Conservation (phyloP, 2,113 vertebrate genomes). For the Pseudorasbora parva region DNA sequence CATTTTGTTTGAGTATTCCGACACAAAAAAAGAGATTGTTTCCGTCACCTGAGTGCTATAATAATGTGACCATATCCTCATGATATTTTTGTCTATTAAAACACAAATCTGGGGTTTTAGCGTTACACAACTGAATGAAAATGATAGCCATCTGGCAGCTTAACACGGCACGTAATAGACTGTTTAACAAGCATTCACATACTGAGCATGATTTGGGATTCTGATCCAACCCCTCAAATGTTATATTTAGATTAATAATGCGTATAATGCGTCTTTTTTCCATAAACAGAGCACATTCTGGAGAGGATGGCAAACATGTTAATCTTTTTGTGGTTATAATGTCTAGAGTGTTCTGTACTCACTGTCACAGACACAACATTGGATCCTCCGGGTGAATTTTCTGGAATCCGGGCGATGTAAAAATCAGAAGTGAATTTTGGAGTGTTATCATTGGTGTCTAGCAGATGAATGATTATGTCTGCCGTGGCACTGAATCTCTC, state of each 20-base stretch:
- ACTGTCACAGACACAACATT: conserved; percentile 84
- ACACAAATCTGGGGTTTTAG: conserved; percentile 65
- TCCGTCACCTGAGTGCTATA: not conserved
- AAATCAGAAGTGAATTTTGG: conserved; percentile 84
- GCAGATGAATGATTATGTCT: conserved; percentile 80
- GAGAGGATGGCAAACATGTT: conserved; percentile 57
- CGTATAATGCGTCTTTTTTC: conserved; percentile 61
- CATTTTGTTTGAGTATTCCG: not conserved
- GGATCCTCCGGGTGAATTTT: conserved; percentile 85
- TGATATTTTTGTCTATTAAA: conserved; percentile 55
- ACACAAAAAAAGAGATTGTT: not conserved
- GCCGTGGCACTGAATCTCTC: conserved; percentile 88
- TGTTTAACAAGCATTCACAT: conserved; percentile 67
- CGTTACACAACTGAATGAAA: conserved; percentile 79
- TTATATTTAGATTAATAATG: conserved; percentile 72
- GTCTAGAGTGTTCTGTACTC: conserved; percentile 68
- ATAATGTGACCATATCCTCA: conserved; percentile 26
- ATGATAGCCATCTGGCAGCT: conserved; percentile 79
- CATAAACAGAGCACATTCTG: conserved; percentile 61
- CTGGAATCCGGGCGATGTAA: conserved; percentile 84
- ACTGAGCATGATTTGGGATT: conserved; percentile 71
- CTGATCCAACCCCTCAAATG: conserved; percentile 66
- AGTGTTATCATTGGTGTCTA: conserved; percentile 87
- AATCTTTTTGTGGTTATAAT: conserved; percentile 4
- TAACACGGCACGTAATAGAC: conserved; percentile 53